Base-by-base conservation (phyloP, 2,888 invertebrate genomes). In the Idaea straminata region DNA sequence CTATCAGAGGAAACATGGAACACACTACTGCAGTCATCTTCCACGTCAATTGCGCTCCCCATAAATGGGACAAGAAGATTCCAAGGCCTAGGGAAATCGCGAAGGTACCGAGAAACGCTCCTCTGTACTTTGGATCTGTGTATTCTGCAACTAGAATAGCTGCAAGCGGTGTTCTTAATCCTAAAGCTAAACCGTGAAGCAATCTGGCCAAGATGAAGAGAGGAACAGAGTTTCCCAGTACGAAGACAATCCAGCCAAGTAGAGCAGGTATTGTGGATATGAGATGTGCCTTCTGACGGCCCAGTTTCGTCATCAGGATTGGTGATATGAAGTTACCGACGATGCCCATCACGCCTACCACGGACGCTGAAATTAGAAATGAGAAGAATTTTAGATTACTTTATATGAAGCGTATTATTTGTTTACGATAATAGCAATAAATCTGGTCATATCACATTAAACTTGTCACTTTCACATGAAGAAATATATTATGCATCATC, bases 1-100 rank as follows among this genome's bases (percentile, higher is more conserved):
- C 92, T 84, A 78, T 87, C 0, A 94, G 65, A 2, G 94, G 94
- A 59, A 94, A 88, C 59, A 87, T 66, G 0, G 93, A 87, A 69
- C 94, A 94, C 0, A 94, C 87, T 0, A 93, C 83, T 0, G 95
- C 94, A 0, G 94, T 94, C 63, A 88, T 85, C 73, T 94, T 89
- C 95, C 95, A 95, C 4, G 93, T 84, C 4, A 95, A 79, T 79
- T 94, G 93, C 0, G 94, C 94, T 1, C 96, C 96, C 78, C 96
- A 88, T 0, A 94, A 77, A 79, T 96, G 96, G 0, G 95, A 93
- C 0, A 95, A 68, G 15, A 95, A 89, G 65, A 96, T 94, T 0
- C 96, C 96, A 62, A 93, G 62, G 0, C 95, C 94, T 38, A 95
- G 88, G 0, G 94, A 94, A 63, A 95, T 91, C 0, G 95, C 94